Evolutionary conservation across 2,113 vertebrate species (phyloP), one percentile per base, ranked within the genome.

Genomic region (Notiomystis cincta): DNA sequence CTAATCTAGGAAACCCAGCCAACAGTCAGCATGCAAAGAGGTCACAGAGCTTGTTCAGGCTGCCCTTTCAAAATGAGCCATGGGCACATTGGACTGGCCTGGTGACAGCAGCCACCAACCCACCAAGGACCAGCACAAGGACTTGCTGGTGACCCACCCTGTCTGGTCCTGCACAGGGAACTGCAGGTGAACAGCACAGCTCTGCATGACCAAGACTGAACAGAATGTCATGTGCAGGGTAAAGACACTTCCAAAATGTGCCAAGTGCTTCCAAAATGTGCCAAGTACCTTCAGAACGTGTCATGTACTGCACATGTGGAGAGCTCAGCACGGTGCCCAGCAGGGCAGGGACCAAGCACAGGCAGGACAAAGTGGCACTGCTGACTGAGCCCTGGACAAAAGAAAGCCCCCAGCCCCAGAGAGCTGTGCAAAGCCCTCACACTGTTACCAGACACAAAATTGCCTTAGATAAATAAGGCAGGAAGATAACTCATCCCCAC

Each of bases 291-390:
- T 19, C 47, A 45, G 31, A 48, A 23, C 0, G 2, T 1, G 22
- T 9, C 51, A 9, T 0, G 9, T 17, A 5, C 0, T 1, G 14
- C 30, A 48, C 2, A 1, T 0, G 3, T 1, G 0, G 56, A 62
- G 70, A 62, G 27, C 15, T 12, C 25, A 22, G 75, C 51, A 20
- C 9, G 2, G 1, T 13, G 7, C 73, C 23, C 78, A 66, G 64
- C 35, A 25, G 66, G 56, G 44, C 56, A 60, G 25, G 28, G 44
- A 58, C 25, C 0, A 0, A 78, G 25, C 22, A 35, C 10, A 7
- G 18, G 15, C 47, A 53, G 66, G 50, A 4, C 13, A 13, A 64
- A 33, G 51, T 0, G 11, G 30, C 77, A 19, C 40, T 30, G 27
- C 44, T 40, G 50, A 33, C 13, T 10, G 54, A 66, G 35, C 40